Conservation (phyloP, 2,113 vertebrate genomes). For the Melozone crissalis region DNA sequence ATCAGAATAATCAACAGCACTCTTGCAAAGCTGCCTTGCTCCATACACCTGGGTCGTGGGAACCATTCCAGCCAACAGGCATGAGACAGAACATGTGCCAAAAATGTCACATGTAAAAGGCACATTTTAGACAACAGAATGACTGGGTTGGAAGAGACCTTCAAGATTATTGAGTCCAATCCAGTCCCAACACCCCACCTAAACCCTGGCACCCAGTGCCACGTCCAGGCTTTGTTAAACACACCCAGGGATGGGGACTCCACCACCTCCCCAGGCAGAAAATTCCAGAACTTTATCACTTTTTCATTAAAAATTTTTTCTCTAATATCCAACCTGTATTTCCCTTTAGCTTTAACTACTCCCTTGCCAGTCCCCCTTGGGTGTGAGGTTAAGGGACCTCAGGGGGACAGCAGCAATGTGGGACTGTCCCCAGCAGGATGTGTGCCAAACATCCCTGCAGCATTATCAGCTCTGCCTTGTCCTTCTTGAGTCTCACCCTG, state of each 20-base stretch:
- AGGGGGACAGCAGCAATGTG: neutral
- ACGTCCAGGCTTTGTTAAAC: neutral
- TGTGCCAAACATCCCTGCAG: neutral
- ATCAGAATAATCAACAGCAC: neutral
- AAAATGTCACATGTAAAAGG: neutral
- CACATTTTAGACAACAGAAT: neutral
- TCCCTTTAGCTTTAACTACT: neutral
- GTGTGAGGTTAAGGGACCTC: neutral
- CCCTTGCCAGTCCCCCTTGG: neutral
- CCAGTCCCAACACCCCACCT: neutral
- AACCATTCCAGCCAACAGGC: neutral
- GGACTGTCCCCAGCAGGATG: neutral
- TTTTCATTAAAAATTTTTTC: too few relatives aligned
- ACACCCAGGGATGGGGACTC: neutral
- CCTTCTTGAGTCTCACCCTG: neutral
- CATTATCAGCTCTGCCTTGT: neutral
- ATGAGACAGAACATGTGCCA: rapidly evolving
- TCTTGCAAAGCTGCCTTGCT: neutral
- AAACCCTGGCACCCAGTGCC: neutral
- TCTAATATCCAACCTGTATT: rapidly evolving
- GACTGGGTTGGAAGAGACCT: rapidly evolving
- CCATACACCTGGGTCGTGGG: neutral
- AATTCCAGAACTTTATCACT: neutral
- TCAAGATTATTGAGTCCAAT: neutral
- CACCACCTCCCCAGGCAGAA: rapidly evolving